Evolutionary conservation across 92 coral and sea anemone genomes (phyloP).

Genomic region (Parazoanthus darwini): DNA sequence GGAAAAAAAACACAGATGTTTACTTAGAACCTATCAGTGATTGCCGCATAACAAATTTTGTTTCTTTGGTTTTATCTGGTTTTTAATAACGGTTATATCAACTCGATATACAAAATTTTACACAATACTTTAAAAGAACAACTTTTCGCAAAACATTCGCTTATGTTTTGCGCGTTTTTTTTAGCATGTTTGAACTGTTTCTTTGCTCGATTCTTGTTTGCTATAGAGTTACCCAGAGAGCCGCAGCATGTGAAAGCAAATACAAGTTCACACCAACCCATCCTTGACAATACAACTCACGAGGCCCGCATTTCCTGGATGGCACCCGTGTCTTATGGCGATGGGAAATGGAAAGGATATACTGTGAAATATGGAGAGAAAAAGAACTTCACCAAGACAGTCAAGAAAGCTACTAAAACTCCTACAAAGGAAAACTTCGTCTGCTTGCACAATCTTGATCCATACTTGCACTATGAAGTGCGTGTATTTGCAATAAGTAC

Average conservation of each 20-base stretch:
- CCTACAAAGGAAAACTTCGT: not conserved
- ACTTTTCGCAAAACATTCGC: too few species aligned
- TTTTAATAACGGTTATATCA: too few species aligned
- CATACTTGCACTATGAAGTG: not conserved
- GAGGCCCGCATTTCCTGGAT: not conserved
- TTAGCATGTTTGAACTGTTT: not conserved
- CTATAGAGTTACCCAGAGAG: not conserved
- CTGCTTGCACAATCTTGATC: not conserved
- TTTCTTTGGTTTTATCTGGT: too few species aligned
- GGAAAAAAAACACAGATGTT: too few species aligned
- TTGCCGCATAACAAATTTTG: too few species aligned
- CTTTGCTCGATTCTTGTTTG: not conserved
- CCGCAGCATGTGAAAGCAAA: not conserved
- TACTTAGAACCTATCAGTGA: too few species aligned
- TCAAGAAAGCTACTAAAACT: too few species aligned
- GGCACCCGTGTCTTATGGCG: not conserved
- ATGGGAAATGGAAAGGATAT: too few species aligned
- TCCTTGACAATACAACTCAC: not conserved
- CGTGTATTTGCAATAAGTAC: not conserved
- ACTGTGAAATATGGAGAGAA: not conserved
- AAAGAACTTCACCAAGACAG: not conserved
- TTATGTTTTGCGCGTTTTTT: too few species aligned
- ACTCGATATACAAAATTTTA: too few species aligned
- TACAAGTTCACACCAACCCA: not conserved
- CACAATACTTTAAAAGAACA: too few species aligned